Base-by-base conservation (phyloP, 1,140 invertebrate species). In the Apis florea region DNA sequence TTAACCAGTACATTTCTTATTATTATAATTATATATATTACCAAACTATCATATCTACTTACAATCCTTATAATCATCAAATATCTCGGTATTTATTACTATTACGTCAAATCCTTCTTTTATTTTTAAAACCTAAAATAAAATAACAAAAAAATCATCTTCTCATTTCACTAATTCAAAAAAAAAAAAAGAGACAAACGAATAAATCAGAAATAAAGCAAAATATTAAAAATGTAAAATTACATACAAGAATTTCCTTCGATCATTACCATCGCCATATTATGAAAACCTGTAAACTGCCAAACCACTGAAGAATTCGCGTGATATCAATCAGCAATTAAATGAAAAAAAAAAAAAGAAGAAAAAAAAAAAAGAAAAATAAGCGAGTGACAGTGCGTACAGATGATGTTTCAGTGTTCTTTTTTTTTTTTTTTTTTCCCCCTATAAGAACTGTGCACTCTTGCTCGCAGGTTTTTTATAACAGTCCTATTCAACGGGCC, bases 261-360 rank as follows among this genome's bases (percentile, higher is more conserved):
- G 26, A 40, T 21, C 17, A 8, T 73, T 24, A 47, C 21, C 13
- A 19, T n/a, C 13, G 5, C 4, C 53, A 12, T n/a, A n/a, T 24
- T 6, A 12, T 15, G 9, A 19, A 11, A 9, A 49, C 5, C 53
- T 26, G 8, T 77, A 69, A 58, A 77, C 31, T 64, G 68, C 1
- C 24, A 11, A 63, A 10, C 26, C 54, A 67, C 9, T 53, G 10
- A 17, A 21, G 47, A 59, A 56, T 59, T 11, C 26, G 10, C 5
- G 8, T 58, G 70, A 75, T 58, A 53, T 58, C 24, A 24, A 66
- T 59, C 67, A 58, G 66, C 21, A 49, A 51, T 58, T 31, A 56
- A 6, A 12, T 24, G 9, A 54, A 17, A 61, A 24, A 31, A 56
- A 54, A 17, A 61, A 24, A 31, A 56, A 51, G 12, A 13, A 19